Base-by-base conservation (phyloP, 2,113 vertebrate species). In the Lepisosteus oculatus region DNA sequence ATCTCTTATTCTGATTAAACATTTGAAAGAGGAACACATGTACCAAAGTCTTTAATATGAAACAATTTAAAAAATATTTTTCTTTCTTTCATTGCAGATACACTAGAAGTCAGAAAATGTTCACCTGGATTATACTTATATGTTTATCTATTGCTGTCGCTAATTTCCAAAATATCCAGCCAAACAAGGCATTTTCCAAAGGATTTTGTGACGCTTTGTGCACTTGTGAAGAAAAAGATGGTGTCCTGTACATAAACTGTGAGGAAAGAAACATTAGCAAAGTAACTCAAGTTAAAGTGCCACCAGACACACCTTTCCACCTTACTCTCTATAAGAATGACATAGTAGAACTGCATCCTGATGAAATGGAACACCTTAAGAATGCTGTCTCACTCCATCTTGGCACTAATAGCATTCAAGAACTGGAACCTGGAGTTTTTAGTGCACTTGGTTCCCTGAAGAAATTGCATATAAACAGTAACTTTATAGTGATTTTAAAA, bases 391-490 rank as follows among this genome's bases (percentile, higher is more conserved):
- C 95, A 13, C 85, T 99, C 76, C 95, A 99, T 83, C 93, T 99
- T 6, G 97, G 97, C 77, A 95, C 93, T 87, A 99, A 99, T 86
- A 96, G 95, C 81, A 95, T 99, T 79, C 94, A 94, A 81, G 94
- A 96, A 88, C 92, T 99, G 79, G 95, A 99, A 83, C 90, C 94
- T 54, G 96, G 96, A 65, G 92, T 97, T 81, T 99, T 99, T 76
- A 93, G 92, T 78, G 85, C 93, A 67, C 92, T 99, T 7, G 85
- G 90, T 45, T 93, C 94, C 59, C 93, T 99, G 78, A 99, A 93
- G 65, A 95, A 98, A 82, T 93, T 99, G 78, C 96, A 99, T 83
- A 97, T 99, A 85, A 99, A 99, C 90, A 96, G 98, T 84, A 99
- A 99, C 88, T 99, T 94, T 75, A 90, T 99, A 71, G 94, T 97